A percentile compares a stretch with the other conserved stretches of the same genome.
Evolutionary conservation across 2,113 vertebrate species (phyloP).

Genomic region (Xenus cinereus): DNA sequence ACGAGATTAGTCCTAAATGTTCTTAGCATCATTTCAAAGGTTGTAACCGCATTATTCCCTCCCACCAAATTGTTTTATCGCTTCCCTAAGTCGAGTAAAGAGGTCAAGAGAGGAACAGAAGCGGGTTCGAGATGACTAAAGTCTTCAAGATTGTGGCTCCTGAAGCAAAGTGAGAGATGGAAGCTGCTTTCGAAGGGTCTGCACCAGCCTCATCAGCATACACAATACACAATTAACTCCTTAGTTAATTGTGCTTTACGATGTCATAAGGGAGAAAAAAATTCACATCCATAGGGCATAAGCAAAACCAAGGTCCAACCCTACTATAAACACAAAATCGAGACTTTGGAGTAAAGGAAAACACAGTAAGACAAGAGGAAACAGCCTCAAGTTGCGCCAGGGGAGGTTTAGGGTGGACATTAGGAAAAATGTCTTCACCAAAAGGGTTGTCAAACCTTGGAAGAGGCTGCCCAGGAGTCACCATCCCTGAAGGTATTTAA

Average conservation of each 20-base stretch:
- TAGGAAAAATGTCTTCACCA: too few relatives aligned
- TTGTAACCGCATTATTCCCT: not conserved
- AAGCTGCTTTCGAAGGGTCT: fast-evolving
- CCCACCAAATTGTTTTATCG: not conserved
- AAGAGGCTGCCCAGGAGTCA: too few relatives aligned
- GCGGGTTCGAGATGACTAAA: not conserved
- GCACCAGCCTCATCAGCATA: too few relatives aligned
- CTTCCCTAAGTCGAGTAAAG: not conserved
- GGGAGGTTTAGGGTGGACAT: too few relatives aligned
- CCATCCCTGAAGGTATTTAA: too few relatives aligned
- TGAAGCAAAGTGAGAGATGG: not conserved
- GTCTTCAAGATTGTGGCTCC: not conserved
- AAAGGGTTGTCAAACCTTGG: too few relatives aligned
- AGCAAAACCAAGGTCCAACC: not conserved
- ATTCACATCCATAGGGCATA: fast-evolving
- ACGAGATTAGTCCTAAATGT: not conserved
- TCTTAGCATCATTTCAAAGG: not conserved
- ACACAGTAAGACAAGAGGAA: not conserved
- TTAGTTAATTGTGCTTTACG: not conserved
- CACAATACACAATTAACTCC: fast-evolving
- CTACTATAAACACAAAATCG: not conserved
- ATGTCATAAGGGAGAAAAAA: not conserved
- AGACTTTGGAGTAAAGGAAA: not conserved
- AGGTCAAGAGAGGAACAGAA: not conserved
- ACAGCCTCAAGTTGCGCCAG: not conserved